Conservation (phyloP, 2,888 invertebrate genomes). For the Eristalis tenax region DNA sequence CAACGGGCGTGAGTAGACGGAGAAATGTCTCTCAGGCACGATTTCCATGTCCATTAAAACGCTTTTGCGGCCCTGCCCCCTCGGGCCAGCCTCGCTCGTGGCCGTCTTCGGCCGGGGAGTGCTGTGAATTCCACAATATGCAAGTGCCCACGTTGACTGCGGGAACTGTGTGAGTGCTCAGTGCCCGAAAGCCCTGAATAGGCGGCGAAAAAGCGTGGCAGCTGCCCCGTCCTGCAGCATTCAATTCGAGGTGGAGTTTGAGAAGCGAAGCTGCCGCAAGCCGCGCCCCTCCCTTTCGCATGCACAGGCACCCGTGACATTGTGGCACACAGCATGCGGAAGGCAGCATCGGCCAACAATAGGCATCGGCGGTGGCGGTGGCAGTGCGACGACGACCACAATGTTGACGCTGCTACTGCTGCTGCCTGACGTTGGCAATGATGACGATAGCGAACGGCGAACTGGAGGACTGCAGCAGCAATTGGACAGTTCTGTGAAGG, state of each 20-base stretch:
- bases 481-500: constrained; percentile 61
- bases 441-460: constrained; percentile 1
- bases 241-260: constrained; percentile 50
- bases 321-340: constrained; percentile 59
- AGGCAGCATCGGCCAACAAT: constrained; percentile 51
- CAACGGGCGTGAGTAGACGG: constrained; percentile 38
- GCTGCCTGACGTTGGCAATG: constrained; percentile 3
- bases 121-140: constrained; percentile 45
- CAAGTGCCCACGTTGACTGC: constrained; percentile 8
- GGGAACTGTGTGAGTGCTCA: constrained; percentile 22
- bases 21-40: constrained; percentile 68
- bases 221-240: constrained; percentile 17
- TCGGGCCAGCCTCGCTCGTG: no score
- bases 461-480: not conserved
- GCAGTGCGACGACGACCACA: constrained; percentile 31
- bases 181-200: constrained; percentile 31
- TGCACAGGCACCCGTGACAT: constrained; percentile 48
- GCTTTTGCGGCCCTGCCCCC: constrained; percentile 19
- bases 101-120: constrained; percentile 8
- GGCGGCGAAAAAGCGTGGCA: constrained; percentile 35
- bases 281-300: constrained; percentile 17
- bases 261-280: constrained; percentile 1
- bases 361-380: constrained; percentile 47
- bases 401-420: not conserved
- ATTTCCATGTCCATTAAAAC: constrained; percentile 67